These are phyloP conservation scores for Branchellion lobata DNA, from an alignment of 2,888 invertebrate species.

Conservation along the genomic window DNA sequence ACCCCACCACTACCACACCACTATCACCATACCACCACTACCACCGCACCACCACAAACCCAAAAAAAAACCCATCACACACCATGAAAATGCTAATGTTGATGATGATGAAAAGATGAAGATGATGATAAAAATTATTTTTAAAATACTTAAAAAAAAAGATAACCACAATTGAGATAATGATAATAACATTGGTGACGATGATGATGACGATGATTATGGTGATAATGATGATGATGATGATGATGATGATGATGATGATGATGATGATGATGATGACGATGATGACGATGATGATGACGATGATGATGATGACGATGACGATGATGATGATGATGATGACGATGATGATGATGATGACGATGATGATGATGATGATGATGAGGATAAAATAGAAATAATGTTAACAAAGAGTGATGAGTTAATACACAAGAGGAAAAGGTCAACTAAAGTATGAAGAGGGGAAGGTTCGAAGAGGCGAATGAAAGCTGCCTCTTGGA, in stretches of 20 bases:
- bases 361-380: no score
- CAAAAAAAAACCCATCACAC: no score
- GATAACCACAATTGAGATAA: background rate
- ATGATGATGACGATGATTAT: background rate
- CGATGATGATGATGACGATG: slow-evolving; percentile 25
- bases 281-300: slow-evolving; percentile 33
- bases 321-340: slow-evolving; percentile 23
- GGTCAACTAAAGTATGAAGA: no score
- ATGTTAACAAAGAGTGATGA: background rate
- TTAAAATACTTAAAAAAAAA: background rate
- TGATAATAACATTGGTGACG: background rate
- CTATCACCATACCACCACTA: no score
- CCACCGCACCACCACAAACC: no score
- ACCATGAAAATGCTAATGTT: background rate
- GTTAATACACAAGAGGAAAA: no score
- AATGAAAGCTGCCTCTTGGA: no score
- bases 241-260: slow-evolving; percentile 23
- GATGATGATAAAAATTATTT: background rate
- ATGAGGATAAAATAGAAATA: background rate
- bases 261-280: slow-evolving; percentile 37
- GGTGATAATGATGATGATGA: slow-evolving; percentile 17
- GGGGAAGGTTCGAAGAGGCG: no score
- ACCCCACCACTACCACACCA: no score
- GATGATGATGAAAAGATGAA: background rate
- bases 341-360: slow-evolving; percentile 33